A percentile compares a stretch with the other conserved stretches of the same genome.
These are phyloP conservation scores for Hedychridium roseum DNA, from an alignment of 2,888 invertebrate genomes.

Conservation along the genomic window DNA sequence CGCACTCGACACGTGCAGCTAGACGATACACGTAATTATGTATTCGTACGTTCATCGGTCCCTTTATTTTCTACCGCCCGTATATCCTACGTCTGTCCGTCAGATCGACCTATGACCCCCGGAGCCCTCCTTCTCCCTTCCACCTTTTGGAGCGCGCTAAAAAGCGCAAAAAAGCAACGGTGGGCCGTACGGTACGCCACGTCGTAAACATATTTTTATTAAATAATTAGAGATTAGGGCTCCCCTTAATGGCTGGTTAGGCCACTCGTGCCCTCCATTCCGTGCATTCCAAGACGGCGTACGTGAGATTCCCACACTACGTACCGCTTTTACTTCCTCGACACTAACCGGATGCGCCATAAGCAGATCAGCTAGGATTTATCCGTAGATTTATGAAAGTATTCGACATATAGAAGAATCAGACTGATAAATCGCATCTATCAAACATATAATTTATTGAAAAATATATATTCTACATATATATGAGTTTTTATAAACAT, in stretches of 20 bases:
- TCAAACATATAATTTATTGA: too few relatives aligned
- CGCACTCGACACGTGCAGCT: too few relatives aligned
- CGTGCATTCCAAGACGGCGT: slow-evolving; percentile 57
- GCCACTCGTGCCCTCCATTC: slow-evolving; percentile 61
- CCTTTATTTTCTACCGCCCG: slow-evolving; percentile 26
- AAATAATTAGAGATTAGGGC: slow-evolving; percentile 64
- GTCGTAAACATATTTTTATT: slow-evolving; percentile 65
- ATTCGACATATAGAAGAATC: too few relatives aligned
- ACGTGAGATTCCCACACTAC: slow-evolving; percentile 63
- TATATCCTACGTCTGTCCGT: slow-evolving; percentile 32
- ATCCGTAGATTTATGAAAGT: too few relatives aligned
- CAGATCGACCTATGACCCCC: slow-evolving; percentile 58
- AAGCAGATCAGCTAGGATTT: too few relatives aligned
- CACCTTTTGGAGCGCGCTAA: slow-evolving; percentile 23
- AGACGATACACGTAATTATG: not conserved
- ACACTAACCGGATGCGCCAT: too few relatives aligned
- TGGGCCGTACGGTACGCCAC: slow-evolving; percentile 61
- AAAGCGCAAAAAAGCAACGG: slow-evolving; percentile 41
- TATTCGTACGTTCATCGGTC: slow-evolving; percentile 19
- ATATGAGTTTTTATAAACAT: too few relatives aligned
- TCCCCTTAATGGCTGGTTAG: slow-evolving; percentile 60
- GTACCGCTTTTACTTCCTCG: slow-evolving; percentile 23
- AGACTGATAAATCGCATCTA: too few relatives aligned
- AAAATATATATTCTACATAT: too few relatives aligned
- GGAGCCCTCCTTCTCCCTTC: slow-evolving; percentile 36